Evolutionary conservation across 1,140 invertebrate species (phyloP), one percentile per base, ranked within the genome.

Genomic region (Cheumatopsyche charites): DNA sequence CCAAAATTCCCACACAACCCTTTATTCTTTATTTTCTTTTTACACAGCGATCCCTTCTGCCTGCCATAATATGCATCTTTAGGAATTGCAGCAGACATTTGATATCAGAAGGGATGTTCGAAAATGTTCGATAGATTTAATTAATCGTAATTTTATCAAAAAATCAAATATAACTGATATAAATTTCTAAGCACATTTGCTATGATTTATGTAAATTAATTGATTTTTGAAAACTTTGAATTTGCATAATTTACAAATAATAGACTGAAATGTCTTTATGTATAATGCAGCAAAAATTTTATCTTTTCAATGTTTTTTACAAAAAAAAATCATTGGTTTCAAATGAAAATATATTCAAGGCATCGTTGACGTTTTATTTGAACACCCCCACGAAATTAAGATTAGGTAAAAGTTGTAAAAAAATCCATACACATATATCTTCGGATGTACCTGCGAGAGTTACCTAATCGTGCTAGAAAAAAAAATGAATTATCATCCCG

Each of bases 21-120:
- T 75, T 75, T 71, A 66, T 65, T 26, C 55, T 43, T 42, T 65
- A 17, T 42, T 61, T 36, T 47, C 23, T 67, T 67, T 68, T 68
- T 68, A 55, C 47, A n/a, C 65, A 42, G 17, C 25, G 61, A 62
- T 62, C 52, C 66, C 41, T 62, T 68, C 71, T 68, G 62, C 74
- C 61, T 23, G 29, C 71, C 19, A 70, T 75, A 75, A 75, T 75
- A 73, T 75, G 67, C 74, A 75, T 75, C 74, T 73, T 71, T 58
- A 67, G 43, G 71, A 75, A 75, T 75, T 72, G 74, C 74, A 75
- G 49, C 74, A 75, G 74, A 73, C 74, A 75, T 75, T 75, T 75
- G 74, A 75, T 75, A 75, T 75, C 74, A 69, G 12, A 62, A 62
- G 65, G 63, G 74, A 62, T 55, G 69, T 71, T 75, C 73, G 69